Percentiles rank a stretch among this genome's conserved stretches.
Evolutionary conservation across 2,797 vertebrate species (phyloP).

Genomic region (Dermochelys coriacea): DNA sequence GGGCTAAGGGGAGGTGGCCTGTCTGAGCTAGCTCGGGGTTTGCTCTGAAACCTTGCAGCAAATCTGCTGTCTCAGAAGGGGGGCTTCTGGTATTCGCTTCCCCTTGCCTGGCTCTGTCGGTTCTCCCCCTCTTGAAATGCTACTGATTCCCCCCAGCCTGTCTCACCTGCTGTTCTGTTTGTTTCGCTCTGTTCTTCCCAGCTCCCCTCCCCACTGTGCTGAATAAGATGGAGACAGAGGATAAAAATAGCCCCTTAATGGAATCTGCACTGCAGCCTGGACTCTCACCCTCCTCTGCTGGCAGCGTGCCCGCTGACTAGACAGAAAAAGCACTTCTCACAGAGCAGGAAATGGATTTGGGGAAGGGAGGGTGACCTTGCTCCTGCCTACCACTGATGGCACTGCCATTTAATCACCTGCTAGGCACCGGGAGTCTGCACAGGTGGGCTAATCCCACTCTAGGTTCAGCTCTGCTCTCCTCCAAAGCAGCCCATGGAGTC

Average conservation of each 20-base stretch:
- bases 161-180: background rate
- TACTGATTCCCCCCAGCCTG: accelerated
- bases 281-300: constrained; percentile 66
- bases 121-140: background rate
- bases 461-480: background rate
- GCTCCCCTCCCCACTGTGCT: background rate
- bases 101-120: background rate
- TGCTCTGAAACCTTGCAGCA: background rate
- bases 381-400: background rate
- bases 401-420: background rate
- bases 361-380: background rate
- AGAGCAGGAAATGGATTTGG: background rate
- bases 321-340: constrained; percentile 45
- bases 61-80: background rate
- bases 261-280: constrained; percentile 70
- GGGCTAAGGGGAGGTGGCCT: background rate
- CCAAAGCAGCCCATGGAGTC: background rate
- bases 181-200: background rate
- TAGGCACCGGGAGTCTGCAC: too few species aligned
- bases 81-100: background rate
- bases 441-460: too few species aligned
- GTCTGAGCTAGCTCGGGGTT: accelerated
- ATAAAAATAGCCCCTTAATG: constrained; percentile 82
- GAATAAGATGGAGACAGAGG: constrained; percentile 17
- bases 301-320: constrained; percentile 80